phyloP scores from a whole-genome alignment of 2,888 invertebrate species.

The Maniola hyperantus region DNA sequence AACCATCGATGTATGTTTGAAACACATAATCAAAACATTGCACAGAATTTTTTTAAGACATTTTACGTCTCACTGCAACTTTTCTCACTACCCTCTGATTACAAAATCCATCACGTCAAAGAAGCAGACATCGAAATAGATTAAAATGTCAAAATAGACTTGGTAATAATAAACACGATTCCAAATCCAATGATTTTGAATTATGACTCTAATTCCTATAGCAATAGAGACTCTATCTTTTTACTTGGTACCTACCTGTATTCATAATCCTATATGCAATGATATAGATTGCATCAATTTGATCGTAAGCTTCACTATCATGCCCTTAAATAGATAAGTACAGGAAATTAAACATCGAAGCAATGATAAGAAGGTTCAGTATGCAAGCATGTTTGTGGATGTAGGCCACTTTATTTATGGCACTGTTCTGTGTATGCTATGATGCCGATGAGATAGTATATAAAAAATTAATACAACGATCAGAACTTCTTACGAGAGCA shows the following conservation, averaged over 20 bases:
- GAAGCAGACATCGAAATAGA: constrained; percentile 19
- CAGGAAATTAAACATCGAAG: constrained; percentile 77
- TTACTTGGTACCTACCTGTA: constrained; percentile 15
- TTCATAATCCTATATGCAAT: constrained; percentile 9
- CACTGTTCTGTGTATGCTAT: not conserved
- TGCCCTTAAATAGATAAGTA: constrained; percentile 54
- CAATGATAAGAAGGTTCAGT: constrained; percentile 38
- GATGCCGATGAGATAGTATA: not conserved
- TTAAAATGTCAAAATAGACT: constrained; percentile 13
- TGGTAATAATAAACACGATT: not conserved
- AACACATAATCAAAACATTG: too few species aligned
- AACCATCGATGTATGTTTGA: too few species aligned
- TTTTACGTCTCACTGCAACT: too few species aligned
- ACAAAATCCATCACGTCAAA: constrained; percentile 9
- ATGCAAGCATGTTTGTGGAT: constrained; percentile 30
- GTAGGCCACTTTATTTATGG: constrained; percentile 23
- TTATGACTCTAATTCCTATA: not conserved
- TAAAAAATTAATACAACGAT: too few species aligned
- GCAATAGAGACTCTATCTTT: not conserved
- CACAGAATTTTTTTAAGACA: too few species aligned
- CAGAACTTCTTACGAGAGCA: too few species aligned
- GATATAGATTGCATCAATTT: constrained; percentile 31
- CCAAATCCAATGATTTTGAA: not conserved
- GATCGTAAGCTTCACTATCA: constrained; percentile 28
- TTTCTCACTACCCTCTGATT: not conserved